These are phyloP conservation scores for Malacoctenus gilli DNA, from an alignment of 2,797 vertebrate genomes.

Conservation along the genomic window DNA sequence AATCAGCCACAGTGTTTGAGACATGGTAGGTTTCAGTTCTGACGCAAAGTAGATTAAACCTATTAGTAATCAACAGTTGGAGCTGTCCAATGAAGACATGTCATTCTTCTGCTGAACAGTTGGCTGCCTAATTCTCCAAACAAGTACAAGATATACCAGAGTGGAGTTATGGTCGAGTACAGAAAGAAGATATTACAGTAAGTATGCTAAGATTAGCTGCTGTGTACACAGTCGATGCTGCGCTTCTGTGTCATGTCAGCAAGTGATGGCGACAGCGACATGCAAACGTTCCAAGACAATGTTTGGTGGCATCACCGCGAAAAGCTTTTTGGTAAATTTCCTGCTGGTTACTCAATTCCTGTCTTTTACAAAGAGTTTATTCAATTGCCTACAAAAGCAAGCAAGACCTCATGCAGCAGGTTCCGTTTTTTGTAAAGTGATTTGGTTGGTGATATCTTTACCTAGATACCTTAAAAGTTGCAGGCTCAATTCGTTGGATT, in stretches of 20 bases:
- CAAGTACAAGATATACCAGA: neutral
- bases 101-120: no score
- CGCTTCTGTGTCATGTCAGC: neutral
- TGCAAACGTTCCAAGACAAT: neutral
- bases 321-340: neutral
- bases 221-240: neutral
- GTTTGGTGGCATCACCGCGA: neutral
- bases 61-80: neutral
- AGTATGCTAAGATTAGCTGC: neutral
- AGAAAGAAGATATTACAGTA: neutral
- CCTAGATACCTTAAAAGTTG: no score
- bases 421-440: neutral
- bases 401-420: neutral
- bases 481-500: no score
- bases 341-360: no score
- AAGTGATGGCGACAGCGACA: neutral
- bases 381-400: no score
- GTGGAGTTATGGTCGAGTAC: neutral
- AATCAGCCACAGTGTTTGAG: no score
- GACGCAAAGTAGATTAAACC: no score
- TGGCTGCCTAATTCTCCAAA: neutral
- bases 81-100: neutral
- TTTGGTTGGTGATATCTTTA: no score
- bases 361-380: no score
- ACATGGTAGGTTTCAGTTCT: no score